Percentiles rank a stretch among this genome's conserved stretches.
Evolutionary conservation across 2,888 invertebrate genomes (phyloP).

Genomic region (Nomada fabriciana): DNA sequence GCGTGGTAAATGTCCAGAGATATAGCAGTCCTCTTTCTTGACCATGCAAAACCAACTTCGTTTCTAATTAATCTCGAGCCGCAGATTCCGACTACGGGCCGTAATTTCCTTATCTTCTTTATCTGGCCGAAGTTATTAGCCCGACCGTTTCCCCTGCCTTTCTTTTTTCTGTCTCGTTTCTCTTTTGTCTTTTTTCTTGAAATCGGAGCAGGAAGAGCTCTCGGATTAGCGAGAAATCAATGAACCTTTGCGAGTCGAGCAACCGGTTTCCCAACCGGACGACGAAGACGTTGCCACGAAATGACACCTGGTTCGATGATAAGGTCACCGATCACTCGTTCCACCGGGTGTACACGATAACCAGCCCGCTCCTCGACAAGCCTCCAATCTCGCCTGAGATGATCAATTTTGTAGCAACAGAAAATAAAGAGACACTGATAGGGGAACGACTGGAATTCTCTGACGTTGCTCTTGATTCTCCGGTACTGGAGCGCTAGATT

Average conservation of each 20-base stretch:
- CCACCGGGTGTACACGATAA: constrained; percentile 12
- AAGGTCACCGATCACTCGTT: constrained; percentile 55
- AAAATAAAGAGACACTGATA: too few relatives aligned
- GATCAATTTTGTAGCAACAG: too few relatives aligned
- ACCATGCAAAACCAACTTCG: constrained; percentile 30
- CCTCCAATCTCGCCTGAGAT: neutral
- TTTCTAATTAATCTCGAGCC: constrained; percentile 41
- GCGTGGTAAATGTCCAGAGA: constrained; percentile 41
- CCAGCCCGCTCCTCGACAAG: neutral
- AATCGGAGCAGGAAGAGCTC: constrained; percentile 59
- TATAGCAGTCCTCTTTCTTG: constrained; percentile 30
- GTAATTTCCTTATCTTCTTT: constrained; percentile 12
- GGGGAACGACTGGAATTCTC: too few relatives aligned
- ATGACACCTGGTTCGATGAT: constrained; percentile 65
- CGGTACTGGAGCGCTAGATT: too few relatives aligned
- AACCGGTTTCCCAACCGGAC: constrained; percentile 64
- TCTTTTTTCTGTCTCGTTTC: neutral
- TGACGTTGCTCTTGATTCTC: too few relatives aligned
- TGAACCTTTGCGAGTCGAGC: constrained; percentile 59
- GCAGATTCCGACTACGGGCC: constrained; percentile 15
- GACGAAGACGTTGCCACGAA: constrained; percentile 62
- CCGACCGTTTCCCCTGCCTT: neutral
- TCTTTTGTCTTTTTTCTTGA: too few relatives aligned
- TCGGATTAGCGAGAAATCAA: constrained; percentile 65
- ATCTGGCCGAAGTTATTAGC: constrained; percentile 5